phyloP scores from a whole-genome alignment of 2,113 vertebrate genomes.

The Patagioenas fasciata region DNA sequence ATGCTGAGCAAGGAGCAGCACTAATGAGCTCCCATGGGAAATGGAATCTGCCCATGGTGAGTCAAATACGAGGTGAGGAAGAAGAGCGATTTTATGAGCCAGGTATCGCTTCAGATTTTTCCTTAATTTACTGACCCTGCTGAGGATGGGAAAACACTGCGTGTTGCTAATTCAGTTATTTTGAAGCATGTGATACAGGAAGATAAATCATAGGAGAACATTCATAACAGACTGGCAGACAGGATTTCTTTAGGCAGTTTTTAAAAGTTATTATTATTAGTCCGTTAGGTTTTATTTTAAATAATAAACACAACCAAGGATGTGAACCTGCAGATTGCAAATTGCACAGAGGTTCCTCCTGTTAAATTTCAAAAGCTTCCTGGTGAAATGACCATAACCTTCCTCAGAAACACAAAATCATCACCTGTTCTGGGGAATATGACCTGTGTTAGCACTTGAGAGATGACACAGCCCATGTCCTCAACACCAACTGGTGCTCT shows the following conservation, averaged over 20 bases:
- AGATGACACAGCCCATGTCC: accelerated
- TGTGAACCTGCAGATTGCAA: background rate
- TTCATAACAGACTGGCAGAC: background rate
- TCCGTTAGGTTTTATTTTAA: background rate
- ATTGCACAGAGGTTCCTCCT: background rate
- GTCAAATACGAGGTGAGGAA: background rate
- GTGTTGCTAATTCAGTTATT: background rate
- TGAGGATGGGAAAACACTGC: background rate
- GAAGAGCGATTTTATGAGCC: background rate
- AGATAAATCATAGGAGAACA: background rate
- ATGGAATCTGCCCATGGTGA: background rate
- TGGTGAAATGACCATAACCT: background rate
- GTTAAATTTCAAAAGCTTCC: background rate
- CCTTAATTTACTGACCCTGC: background rate
- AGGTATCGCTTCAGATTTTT: background rate
- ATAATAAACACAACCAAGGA: background rate
- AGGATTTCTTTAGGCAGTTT: background rate
- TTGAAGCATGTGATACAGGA: background rate
- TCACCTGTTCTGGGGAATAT: background rate
- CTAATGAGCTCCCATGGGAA: slow-evolving; percentile 50
- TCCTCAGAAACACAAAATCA: background rate
- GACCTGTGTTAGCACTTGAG: background rate
- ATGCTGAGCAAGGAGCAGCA: slow-evolving; percentile 36
- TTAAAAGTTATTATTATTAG: background rate
- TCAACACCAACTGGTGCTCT: background rate